Evolutionary conservation across 92 coral and sea anemone species (phyloP), one percentile per base, ranked within the genome.

Genomic region (Plumapathes pennacea): DNA sequence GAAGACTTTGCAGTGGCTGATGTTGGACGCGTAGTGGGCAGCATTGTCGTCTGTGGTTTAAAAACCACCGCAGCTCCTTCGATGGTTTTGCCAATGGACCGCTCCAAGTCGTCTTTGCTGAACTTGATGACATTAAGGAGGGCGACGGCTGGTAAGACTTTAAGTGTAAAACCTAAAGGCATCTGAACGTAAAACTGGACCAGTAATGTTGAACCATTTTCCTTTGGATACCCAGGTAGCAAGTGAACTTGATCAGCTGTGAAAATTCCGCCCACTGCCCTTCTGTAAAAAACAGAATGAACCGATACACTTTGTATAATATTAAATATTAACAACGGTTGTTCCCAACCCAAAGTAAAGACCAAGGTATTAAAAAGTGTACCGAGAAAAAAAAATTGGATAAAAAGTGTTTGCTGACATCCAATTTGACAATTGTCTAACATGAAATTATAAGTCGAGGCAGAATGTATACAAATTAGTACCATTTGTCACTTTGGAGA

Each of bases 121-220:
- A 12, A 10, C 42, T 3, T 25, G 19, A 57, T 11, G 10, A 57
- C 27, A 9, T 0, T 18, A 5, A 25, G 17, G 37, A 57, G 36
- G 1, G 64, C 30, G n/a, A 5, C 20, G 49, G 48, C 15, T 38
- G 49, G 64, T 14, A 57, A 50, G 10, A 57, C 50, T 25, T 50
- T 38, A 26, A 57, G 25, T 24, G 42, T 38, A 2, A 38, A 25
- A 14, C 50, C 37, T 10, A 5, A 18, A 2, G 64, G 64, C 25
- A 38, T 47, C 37, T 23, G 49, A 3, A 57, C 64, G 50, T 57
- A 57, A 57, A 57, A 57, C 11, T 24, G 48, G 18, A 57, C 64
- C n/a, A 34, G 64, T 11, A 57, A 24, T 15, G 64, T 23, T 14
- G 25, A 36, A 8, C 23, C 5, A 2, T 36, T 0, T 33, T 39